These are phyloP conservation scores for Papilio dardanus DNA, from an alignment of 1,140 invertebrate genomes.

Conservation along the genomic window DNA sequence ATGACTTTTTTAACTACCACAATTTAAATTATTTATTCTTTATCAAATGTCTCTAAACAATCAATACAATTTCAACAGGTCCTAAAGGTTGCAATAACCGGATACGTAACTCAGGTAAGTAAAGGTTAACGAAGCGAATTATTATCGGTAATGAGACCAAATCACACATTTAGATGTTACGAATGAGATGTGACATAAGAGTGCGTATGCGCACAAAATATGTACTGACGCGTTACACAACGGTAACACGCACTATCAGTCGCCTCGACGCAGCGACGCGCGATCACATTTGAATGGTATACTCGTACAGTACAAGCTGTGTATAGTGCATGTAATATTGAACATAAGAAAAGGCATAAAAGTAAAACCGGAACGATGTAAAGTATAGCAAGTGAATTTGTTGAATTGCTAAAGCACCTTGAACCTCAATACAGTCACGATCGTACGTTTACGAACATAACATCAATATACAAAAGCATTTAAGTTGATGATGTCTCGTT, in stretches of 20 bases:
- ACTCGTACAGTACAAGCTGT: not conserved
- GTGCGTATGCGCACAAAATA: constrained; percentile 27
- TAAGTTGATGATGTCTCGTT: not conserved
- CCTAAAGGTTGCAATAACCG: not conserved
- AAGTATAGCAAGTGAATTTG: not conserved
- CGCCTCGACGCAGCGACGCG: constrained; percentile 7
- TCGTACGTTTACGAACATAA: not conserved
- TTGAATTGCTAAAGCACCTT: not conserved
- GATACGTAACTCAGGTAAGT: not conserved
- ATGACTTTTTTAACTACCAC: not conserved
- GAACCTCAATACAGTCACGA: not conserved
- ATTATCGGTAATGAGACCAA: not conserved
- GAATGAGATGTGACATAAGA: constrained; percentile 22
- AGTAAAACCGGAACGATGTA: not conserved
- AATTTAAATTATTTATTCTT: not conserved
- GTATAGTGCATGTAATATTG: not conserved
- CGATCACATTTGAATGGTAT: not conserved
- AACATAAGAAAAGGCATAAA: not conserved
- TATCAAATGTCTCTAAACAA: not conserved
- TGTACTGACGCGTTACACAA: constrained; percentile 26
- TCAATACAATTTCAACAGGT: not conserved
- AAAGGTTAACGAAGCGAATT: not conserved
- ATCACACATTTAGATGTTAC: constrained; percentile 27
- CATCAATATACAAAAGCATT: not conserved
- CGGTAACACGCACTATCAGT: constrained; percentile 13